phyloP scores from a whole-genome alignment of 2,888 invertebrate species.

The Teinopalpus imperialis region DNA sequence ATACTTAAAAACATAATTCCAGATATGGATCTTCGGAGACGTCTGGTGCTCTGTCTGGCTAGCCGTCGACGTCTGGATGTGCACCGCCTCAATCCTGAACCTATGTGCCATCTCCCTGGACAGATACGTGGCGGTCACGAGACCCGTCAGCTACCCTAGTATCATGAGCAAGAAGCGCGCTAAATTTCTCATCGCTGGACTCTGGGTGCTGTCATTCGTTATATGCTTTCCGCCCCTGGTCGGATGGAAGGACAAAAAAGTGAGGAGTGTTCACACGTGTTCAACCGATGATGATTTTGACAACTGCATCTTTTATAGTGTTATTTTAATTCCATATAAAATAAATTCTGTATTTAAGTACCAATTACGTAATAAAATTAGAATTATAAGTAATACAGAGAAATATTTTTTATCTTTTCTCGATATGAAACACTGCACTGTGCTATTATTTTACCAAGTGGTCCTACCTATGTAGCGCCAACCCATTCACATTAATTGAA shows the following conservation, averaged over 20 bases:
- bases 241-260: conserved; percentile 91
- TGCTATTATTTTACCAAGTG: too few relatives aligned
- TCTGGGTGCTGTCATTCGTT: conserved; percentile 97
- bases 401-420: too few relatives aligned
- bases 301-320: too few relatives aligned
- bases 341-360: too few relatives aligned
- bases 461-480: too few relatives aligned
- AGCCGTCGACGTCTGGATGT: conserved; percentile 99
- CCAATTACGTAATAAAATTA: too few relatives aligned
- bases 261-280: too few relatives aligned
- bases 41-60: conserved; percentile 98
- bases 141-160: conserved; percentile 97
- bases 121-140: conserved; percentile 97
- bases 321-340: too few relatives aligned
- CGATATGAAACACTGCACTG: too few relatives aligned
- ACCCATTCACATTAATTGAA: too few relatives aligned
- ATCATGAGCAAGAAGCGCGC: conserved; percentile 93
- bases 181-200: conserved; percentile 92
- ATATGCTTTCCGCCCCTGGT: conserved; percentile 98
- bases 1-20: conserved; percentile 36
- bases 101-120: conserved; percentile 97
- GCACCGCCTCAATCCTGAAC: conserved; percentile 98
- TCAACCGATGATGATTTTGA: too few relatives aligned
- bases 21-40: conserved; percentile 98
- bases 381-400: too few relatives aligned